Evolutionary conservation across 2,888 invertebrate species (phyloP).

Genomic region (Dimorphilus gyrociliatus): DNA sequence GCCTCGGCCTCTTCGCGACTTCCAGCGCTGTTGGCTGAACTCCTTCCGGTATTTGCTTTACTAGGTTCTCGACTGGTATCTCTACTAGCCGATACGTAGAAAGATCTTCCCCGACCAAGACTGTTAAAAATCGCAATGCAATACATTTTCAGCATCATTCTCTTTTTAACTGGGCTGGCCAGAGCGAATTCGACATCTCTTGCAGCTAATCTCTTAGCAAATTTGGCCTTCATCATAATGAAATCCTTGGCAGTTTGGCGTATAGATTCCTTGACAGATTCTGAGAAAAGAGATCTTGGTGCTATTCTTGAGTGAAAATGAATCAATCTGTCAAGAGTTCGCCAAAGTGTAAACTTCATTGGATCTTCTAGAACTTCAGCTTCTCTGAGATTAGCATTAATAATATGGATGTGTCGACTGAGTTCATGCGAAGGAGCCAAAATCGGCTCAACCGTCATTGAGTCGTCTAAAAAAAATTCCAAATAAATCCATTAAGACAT

Average conservation of each 20-base stretch:
- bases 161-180: conserved; percentile 19
- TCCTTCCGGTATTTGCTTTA: too few species aligned
- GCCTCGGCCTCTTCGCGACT: too few species aligned
- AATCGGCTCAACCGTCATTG: conserved; percentile 17
- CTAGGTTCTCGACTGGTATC: too few species aligned
- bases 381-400: conserved; percentile 29
- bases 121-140: conserved; percentile 20
- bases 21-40: too few species aligned
- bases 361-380: conserved; percentile 25
- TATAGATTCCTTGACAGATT: conserved; percentile 25
- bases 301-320: conserved; percentile 18
- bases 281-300: conserved; percentile 16
- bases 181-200: conserved; percentile 29
- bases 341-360: conserved; percentile 25
- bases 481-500: not conserved
- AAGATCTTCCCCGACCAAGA: too few species aligned
- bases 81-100: too few species aligned
- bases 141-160: conserved; percentile 29
- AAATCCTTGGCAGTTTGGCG: conserved; percentile 21
- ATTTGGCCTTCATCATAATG: conserved; percentile 24
- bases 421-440: conserved; percentile 30
- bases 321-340: conserved; percentile 26
- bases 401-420: conserved; percentile 23
- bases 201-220: conserved; percentile 24
- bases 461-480: conserved; percentile 18